Conservation (phyloP, 2,113 vertebrate species). For the Pterophyllum scalare region DNA sequence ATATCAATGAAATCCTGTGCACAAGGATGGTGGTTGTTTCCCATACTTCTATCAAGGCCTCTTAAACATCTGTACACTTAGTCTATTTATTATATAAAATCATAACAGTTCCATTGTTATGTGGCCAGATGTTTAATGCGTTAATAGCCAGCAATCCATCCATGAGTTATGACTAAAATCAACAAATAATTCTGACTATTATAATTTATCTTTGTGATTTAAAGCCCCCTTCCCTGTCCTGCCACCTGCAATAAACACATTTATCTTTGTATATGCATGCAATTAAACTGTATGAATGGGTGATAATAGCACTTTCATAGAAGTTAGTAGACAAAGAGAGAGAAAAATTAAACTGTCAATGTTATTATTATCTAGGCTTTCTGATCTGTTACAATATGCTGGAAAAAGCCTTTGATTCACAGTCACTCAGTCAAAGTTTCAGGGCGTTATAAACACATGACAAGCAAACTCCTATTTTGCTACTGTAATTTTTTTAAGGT, state of each 20-base stretch:
- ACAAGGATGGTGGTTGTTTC: neutral
- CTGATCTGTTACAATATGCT: constrained; percentile 42
- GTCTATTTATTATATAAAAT: neutral
- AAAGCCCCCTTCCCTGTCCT: neutral
- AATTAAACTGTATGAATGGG: neutral
- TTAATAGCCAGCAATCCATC: neutral
- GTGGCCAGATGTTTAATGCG: neutral
- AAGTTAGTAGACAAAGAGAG: neutral
- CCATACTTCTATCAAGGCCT: neutral
- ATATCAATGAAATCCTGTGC: constrained; percentile 8
- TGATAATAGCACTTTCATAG: constrained; percentile 28
- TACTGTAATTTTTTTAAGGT: neutral
- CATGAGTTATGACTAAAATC: constrained; percentile 2
- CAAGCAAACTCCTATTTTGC: neutral
- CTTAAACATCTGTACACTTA: neutral
- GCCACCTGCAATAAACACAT: neutral
- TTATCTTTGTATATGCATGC: constrained; percentile 1
- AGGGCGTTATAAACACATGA: constrained; percentile 11
- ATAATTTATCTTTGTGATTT: neutral
- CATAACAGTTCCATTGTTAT: neutral
- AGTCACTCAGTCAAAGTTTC: neutral
- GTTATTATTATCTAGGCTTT: constrained; percentile 3
- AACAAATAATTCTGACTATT: neutral
- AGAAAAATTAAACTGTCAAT: constrained; percentile 10
- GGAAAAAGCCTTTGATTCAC: neutral